phyloP scores from a whole-genome alignment of 2,888 invertebrate species.

The Cerastis rubricosa region DNA sequence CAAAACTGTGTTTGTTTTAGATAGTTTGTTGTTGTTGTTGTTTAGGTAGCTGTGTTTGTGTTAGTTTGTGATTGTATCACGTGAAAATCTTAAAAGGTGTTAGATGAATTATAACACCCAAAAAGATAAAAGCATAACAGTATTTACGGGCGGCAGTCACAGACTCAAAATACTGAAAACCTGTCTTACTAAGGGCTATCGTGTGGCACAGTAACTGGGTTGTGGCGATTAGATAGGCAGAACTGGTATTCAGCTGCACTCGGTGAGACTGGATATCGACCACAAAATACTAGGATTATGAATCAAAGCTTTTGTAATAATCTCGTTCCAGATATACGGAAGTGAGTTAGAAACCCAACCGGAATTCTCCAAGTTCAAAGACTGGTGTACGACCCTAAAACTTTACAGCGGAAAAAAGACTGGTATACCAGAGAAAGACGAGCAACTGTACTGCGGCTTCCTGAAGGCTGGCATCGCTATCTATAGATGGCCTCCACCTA shows the following conservation, averaged over 20 bases:
- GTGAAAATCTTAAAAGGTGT: neutral
- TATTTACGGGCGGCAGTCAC: neutral
- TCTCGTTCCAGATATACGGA: constrained; percentile 87
- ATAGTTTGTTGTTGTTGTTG: too few species aligned
- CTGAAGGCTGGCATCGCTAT: constrained; percentile 87
- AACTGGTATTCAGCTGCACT: neutral
- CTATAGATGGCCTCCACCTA: constrained; percentile 93
- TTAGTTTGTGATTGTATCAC: too few species aligned
- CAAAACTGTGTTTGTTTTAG: neutral
- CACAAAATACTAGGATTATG: neutral
- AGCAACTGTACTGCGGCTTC: constrained; percentile 78
- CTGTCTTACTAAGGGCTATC: neutral
- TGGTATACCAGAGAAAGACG: constrained; percentile 84
- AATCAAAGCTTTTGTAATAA: neutral
- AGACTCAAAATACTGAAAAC: neutral
- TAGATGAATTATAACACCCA: neutral
- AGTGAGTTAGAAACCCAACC: constrained; percentile 93
- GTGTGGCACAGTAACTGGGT: neutral
- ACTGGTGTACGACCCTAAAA: constrained; percentile 92
- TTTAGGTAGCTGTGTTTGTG: too few species aligned
- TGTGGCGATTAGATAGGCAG: neutral
- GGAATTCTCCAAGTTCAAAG: constrained; percentile 92
- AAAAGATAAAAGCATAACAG: neutral
- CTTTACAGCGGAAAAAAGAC: constrained; percentile 91
- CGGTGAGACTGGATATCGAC: neutral